Percentiles rank a stretch among this genome's conserved stretches.
Conservation (phyloP, 2,797 vertebrate genomes). For the Sebastes kiyomatsui region DNA sequence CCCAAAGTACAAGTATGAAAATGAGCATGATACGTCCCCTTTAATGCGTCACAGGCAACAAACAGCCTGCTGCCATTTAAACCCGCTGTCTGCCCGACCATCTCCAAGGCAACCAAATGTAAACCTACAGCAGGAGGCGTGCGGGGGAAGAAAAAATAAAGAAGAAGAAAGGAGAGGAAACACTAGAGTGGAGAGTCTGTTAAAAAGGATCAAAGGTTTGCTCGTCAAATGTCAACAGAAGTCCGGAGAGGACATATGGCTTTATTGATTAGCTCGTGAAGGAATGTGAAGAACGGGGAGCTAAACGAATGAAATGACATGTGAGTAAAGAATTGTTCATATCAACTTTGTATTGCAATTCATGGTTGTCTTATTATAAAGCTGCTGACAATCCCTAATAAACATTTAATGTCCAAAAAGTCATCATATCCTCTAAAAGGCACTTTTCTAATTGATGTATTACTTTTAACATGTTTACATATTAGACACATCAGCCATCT, state of each 20-base stretch:
- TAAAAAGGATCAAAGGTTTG: constrained; percentile 29
- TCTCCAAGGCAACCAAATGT: constrained; percentile 79
- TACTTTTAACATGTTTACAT: neutral
- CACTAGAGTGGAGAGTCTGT: constrained; percentile 20
- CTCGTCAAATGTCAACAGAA: constrained; percentile 1
- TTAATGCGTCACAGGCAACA: neutral
- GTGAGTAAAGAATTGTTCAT: constrained; percentile 29
- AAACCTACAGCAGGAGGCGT: constrained; percentile 71
- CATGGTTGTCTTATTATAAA: neutral
- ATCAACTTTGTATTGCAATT: neutral
- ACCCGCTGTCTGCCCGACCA: constrained; percentile 42
- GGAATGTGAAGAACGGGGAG: neutral
- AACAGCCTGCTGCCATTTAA: constrained; percentile 28
- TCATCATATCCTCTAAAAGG: neutral
- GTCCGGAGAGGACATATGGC: neutral
- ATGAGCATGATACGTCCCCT: neutral
- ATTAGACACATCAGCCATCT: neutral
- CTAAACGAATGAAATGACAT: neutral
- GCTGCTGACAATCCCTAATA: neutral
- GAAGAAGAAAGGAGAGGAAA: constrained; percentile 38
- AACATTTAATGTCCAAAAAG: neutral
- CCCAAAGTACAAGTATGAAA: neutral
- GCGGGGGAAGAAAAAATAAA: neutral
- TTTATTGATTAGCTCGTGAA: neutral
- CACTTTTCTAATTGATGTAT: neutral